Base-by-base conservation (phyloP, 2,113 vertebrate genomes). In the Tringa solitaria region DNA sequence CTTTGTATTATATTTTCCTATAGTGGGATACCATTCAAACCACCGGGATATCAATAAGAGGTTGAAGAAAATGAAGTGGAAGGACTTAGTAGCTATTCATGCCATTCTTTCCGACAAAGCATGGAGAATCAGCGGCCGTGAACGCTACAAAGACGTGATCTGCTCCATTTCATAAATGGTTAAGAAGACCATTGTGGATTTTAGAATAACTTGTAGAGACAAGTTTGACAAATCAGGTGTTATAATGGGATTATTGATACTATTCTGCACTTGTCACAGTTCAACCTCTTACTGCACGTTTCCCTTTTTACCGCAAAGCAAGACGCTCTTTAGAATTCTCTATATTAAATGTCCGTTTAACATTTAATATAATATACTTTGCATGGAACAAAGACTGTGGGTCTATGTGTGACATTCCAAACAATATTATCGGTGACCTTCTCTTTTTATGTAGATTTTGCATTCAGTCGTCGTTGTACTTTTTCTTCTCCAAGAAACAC, bases 201-300 rank as follows among this genome's bases (percentile, higher is more conserved):
- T 89, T n/a, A 75, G 91, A 91, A 48, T 82, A 81, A 96, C 84
- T 95, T 94, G 87, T 96, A 87, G 77, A 89, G 89, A 79, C 95
- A 91, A 94, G 94, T 95, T 96, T 74, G 96, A 78, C 95, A 96
- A 94, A 91, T 96, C 95, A 97, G 94, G 81, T 96, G 93, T 90
- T 96, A 60, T 96, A 96, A 95, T 96, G 89, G 95, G 96, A 96
- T 96, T 97, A 95, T 95, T 54, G 89, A 37, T 64, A 72, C 89
- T 10, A 95, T 96, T 96, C 91, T 96, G 77, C 78, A 8, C 77
- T 96, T 91, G 91, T 96, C 91, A 91, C 77, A 87, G 43, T 75
- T 84, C 84, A 64, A 0, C 77, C 93, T 45, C 80, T n/a, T 41
- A 7, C 64, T 48, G 93, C 81, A 84, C 28, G 5, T 86, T 97